These are phyloP conservation scores for Drosophila nigricruria DNA, from an alignment of 2,888 invertebrate species.

Conservation along the genomic window DNA sequence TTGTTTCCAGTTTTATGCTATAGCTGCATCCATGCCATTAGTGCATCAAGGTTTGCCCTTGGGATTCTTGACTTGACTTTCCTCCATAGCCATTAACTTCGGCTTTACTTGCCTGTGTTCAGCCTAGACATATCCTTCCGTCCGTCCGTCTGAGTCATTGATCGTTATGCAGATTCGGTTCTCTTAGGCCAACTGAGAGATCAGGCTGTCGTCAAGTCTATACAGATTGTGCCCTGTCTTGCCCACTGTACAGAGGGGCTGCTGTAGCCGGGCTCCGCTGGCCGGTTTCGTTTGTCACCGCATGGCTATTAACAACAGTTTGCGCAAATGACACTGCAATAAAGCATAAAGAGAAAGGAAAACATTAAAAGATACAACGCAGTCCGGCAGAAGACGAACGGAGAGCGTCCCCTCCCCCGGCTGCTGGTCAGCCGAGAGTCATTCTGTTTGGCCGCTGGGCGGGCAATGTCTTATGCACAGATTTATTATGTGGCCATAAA, in stretches of 20 bases:
- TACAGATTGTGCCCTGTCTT: too few relatives aligned
- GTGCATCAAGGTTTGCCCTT: too few relatives aligned
- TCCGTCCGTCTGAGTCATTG: too few relatives aligned
- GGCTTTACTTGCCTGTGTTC: neutral
- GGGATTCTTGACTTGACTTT: neutral
- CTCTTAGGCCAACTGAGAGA: too few relatives aligned
- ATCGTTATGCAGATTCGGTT: too few relatives aligned
- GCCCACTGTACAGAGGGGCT: neutral
- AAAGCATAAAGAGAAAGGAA: conserved; percentile 57
- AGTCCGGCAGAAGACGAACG: conserved; percentile 10
- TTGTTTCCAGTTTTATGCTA: neutral
- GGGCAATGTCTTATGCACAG: conserved; percentile 77
- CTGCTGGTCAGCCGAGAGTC: conserved; percentile 13
- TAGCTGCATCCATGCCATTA: neutral
- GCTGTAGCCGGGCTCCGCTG: neutral
- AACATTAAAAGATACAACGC: conserved; percentile 63
- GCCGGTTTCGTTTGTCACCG: conserved; percentile 52
- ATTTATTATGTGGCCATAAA: conserved; percentile 83
- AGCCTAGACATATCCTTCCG: neutral
- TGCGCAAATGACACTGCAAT: conserved; percentile 77
- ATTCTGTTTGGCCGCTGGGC: conserved; percentile 56
- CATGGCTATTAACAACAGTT: conserved; percentile 77
- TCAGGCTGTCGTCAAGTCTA: too few relatives aligned
- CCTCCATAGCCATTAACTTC: too few relatives aligned
- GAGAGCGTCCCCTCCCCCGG: neutral